phyloP scores from a whole-genome alignment of 2,797 vertebrate genomes.

The Monodelphis domestica region DNA sequence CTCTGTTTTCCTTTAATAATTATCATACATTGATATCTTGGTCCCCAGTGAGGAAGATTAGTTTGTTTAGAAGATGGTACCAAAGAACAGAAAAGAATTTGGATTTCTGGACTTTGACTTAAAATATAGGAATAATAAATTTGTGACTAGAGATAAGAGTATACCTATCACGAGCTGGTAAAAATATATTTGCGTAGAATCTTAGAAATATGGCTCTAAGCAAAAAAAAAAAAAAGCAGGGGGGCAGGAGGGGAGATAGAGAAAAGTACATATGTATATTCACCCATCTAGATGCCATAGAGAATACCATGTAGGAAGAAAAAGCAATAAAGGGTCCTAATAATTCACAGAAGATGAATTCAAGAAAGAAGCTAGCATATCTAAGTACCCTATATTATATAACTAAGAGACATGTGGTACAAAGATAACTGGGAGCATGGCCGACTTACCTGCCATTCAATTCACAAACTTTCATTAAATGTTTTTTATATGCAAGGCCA shows the following conservation, averaged over 20 bases:
- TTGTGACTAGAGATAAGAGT: background rate
- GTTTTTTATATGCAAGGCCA: background rate
- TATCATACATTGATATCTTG: background rate
- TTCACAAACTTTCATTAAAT: background rate
- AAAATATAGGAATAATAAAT: background rate
- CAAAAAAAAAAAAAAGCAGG: background rate
- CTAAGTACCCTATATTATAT: background rate
- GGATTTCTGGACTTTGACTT: background rate
- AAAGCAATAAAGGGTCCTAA: background rate
- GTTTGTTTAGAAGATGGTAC: background rate
- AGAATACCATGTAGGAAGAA: background rate
- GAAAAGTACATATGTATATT: background rate
- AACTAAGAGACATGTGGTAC: constrained; percentile 1
- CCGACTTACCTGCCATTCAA: background rate
- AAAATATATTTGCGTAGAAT: background rate
- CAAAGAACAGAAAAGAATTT: background rate
- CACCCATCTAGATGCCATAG: background rate
- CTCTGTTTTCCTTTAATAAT: background rate
- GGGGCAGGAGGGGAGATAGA: background rate
- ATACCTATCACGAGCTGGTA: background rate
- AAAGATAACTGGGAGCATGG: background rate
- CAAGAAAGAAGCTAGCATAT: background rate
- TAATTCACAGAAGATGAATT: background rate
- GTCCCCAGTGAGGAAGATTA: background rate
- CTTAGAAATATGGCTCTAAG: background rate